Evolutionary conservation across 2,888 invertebrate genomes (phyloP).

Genomic region (Athetis lepigone): DNA sequence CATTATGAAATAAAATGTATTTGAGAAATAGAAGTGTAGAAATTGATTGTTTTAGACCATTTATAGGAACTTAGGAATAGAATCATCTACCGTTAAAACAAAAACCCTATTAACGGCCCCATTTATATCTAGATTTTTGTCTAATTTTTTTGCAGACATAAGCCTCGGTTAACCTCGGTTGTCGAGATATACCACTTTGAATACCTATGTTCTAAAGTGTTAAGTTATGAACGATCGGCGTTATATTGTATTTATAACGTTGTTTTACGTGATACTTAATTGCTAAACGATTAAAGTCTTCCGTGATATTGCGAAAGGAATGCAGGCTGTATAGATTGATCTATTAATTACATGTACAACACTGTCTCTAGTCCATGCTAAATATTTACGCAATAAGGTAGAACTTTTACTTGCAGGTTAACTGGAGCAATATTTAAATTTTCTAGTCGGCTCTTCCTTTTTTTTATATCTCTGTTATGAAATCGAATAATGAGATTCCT

Average conservation of each 20-base stretch:
- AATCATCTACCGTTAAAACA: too few species aligned
- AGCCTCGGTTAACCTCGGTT: too few species aligned
- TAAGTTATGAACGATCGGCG: constrained; percentile 29
- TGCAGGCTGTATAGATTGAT: constrained; percentile 44
- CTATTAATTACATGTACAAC: constrained; percentile 36
- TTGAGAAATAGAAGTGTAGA: too few species aligned
- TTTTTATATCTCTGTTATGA: constrained; percentile 18
- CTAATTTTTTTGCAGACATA: too few species aligned
- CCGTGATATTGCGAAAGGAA: constrained; percentile 53
- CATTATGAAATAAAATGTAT: too few species aligned
- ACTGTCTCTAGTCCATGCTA: constrained; percentile 37
- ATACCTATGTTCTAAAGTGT: constrained; percentile 25
- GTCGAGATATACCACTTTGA: background rate
- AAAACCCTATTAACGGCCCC: too few species aligned
- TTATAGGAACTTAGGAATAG: too few species aligned
- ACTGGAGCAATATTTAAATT: constrained; percentile 32
- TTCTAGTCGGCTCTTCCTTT: constrained; percentile 6
- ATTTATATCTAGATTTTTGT: too few species aligned
- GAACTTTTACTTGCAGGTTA: constrained; percentile 46
- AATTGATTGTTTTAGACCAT: too few species aligned
- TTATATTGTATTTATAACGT: constrained; percentile 25
- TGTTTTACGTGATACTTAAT: constrained; percentile 42
- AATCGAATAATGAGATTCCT: constrained; percentile 14
- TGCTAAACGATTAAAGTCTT: constrained; percentile 40
- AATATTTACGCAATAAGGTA: constrained; percentile 37